Conservation (phyloP, 2,797 vertebrate species). For the Acrossocheilus fasciatus region DNA sequence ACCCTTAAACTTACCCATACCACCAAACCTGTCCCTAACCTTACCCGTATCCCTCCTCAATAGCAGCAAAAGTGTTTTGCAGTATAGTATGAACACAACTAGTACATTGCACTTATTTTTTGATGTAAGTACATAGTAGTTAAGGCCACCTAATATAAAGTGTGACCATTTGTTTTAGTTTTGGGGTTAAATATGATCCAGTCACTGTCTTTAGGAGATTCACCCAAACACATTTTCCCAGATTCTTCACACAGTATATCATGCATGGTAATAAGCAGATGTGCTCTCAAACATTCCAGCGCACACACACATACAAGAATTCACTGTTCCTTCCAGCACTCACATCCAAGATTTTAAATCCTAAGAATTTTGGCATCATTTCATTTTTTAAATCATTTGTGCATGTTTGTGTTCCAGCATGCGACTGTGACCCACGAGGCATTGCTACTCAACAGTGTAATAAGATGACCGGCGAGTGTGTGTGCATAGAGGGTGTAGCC, state of each 20-base stretch:
- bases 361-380: neutral
- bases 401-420: conserved; percentile 78
- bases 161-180: neutral
- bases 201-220: neutral
- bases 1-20: too few relatives aligned
- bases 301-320: conserved; percentile 12
- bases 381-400: neutral
- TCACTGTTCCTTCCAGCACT: neutral
- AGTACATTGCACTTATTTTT: too few relatives aligned
- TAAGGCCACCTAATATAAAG: too few relatives aligned
- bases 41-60: too few relatives aligned
- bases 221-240: conserved; percentile 9
- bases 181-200: neutral
- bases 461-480: conserved; percentile 86
- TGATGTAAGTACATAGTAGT: too few relatives aligned
- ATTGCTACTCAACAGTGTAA: conserved; percentile 89
- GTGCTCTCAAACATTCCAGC: conserved; percentile 23
- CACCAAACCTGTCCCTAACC: too few relatives aligned
- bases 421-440: conserved; percentile 89
- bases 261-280: conserved; percentile 22
- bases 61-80: too few relatives aligned
- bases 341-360: neutral
- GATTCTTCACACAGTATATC: neutral
- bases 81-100: too few relatives aligned
- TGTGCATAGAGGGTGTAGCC: conserved; percentile 85